These are phyloP conservation scores for Eclectus roratus DNA, from an alignment of 2,113 vertebrate genomes.

Conservation along the genomic window DNA sequence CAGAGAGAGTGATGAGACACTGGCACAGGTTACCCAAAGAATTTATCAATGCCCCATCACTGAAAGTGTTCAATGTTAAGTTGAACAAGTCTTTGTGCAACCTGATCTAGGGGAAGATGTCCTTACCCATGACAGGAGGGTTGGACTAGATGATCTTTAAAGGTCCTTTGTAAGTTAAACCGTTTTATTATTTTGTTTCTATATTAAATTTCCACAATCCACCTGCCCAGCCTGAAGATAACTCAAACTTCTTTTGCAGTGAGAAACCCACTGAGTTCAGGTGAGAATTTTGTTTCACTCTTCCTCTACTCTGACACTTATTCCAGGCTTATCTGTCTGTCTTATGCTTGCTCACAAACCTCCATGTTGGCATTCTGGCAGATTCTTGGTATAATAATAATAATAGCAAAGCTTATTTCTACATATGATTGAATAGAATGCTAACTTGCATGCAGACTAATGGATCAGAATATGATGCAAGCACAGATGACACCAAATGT, in stretches of 20 bases:
- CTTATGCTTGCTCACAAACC: background rate
- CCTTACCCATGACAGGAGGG: fast-evolving
- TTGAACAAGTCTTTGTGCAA: background rate
- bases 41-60: background rate
- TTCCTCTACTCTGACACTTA: background rate
- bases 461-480: background rate
- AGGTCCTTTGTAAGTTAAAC: background rate
- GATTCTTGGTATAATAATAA: background rate
- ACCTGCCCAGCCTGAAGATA: background rate
- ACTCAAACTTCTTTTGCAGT: background rate
- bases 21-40: background rate
- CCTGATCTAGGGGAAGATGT: background rate
- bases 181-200: background rate
- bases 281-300: background rate
- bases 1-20: background rate
- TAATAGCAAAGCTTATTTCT: background rate
- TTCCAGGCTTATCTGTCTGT: background rate
- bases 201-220: background rate
- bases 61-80: background rate
- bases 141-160: background rate
- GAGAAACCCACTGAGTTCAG: background rate
- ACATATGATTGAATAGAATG: background rate
- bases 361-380: background rate
- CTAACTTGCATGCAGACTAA: background rate
- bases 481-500: background rate